Evolutionary conservation across 2,797 vertebrate species (phyloP).

Genomic region (Sebastes itinus): DNA sequence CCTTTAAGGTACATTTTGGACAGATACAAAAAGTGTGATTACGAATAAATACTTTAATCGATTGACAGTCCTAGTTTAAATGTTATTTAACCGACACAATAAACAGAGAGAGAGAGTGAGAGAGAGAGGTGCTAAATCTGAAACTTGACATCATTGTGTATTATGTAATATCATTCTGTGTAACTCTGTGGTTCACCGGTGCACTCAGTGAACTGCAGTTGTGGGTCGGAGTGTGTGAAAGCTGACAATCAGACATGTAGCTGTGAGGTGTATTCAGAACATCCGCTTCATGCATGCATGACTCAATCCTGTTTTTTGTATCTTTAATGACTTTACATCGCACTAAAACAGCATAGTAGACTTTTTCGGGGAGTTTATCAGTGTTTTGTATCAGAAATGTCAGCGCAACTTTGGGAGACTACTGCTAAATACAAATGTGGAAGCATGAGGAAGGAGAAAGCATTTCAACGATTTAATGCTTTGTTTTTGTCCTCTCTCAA

Average conservation of each 20-base stretch:
- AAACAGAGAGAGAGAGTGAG: accelerated
- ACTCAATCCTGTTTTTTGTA: too few relatives aligned
- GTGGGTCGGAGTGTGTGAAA: too few relatives aligned
- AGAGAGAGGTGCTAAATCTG: neutral
- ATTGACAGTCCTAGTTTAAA: too few relatives aligned
- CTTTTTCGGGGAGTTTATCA: too few relatives aligned
- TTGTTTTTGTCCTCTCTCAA: neutral
- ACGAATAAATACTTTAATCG: too few relatives aligned
- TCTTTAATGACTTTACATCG: neutral
- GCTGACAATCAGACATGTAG: neutral
- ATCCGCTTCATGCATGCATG: neutral
- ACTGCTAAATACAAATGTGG: too few relatives aligned
- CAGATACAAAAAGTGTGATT: too few relatives aligned
- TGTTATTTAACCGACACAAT: too few relatives aligned
- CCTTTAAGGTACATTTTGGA: accelerated
- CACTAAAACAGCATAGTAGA: neutral
- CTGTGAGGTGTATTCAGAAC: too few relatives aligned
- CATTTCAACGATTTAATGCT: accelerated
- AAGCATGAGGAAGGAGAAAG: neutral
- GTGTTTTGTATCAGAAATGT: too few relatives aligned
- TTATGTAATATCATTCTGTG: neutral
- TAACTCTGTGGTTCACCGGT: neutral
- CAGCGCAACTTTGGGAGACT: too few relatives aligned
- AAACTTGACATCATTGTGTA: neutral
- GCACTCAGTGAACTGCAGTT: too few relatives aligned